Percentiles rank a stretch among this genome's conserved stretches.
Evolutionary conservation across 2,888 invertebrate genomes (phyloP).

Genomic region (Mythimna lalbum): DNA sequence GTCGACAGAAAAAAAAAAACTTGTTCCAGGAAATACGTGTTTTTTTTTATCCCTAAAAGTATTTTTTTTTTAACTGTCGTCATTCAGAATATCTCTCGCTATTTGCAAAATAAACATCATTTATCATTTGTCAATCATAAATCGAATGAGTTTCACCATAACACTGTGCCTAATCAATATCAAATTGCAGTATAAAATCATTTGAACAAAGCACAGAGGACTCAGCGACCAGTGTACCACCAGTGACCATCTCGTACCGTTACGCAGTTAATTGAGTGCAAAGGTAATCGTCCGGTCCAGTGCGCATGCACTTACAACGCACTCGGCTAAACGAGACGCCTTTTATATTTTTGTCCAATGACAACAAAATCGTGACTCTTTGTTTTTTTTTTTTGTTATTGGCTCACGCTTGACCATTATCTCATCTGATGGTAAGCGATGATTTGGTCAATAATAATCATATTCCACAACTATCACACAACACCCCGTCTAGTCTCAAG

Average conservation of each 20-base stretch:
- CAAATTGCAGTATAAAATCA: neutral
- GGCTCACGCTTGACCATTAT: no score
- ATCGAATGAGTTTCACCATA: neutral
- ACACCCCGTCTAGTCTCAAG: no score
- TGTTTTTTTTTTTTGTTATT: neutral
- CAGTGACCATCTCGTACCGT: slow-evolving; percentile 22
- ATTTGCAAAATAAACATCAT: no score
- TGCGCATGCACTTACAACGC: slow-evolving; percentile 42
- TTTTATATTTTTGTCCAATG: slow-evolving; percentile 7
- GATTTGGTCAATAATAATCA: no score
- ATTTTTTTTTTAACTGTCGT: no score
- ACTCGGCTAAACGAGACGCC: slow-evolving; percentile 26
- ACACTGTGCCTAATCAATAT: slow-evolving; percentile 1
- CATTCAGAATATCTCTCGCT: no score
- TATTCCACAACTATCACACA: no score
- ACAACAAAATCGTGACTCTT: slow-evolving; percentile 4
- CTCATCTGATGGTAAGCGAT: no score
- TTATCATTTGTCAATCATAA: no score
- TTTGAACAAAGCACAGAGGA: slow-evolving; percentile 12
- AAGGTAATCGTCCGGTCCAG: slow-evolving; percentile 50
- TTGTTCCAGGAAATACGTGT: no score
- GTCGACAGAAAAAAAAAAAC: no score
- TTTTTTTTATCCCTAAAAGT: no score
- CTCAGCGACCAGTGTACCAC: slow-evolving; percentile 15
- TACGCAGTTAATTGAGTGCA: slow-evolving; percentile 45